Conservation (phyloP, 1,140 invertebrate genomes). For the Heterodera schachtii region DNA sequence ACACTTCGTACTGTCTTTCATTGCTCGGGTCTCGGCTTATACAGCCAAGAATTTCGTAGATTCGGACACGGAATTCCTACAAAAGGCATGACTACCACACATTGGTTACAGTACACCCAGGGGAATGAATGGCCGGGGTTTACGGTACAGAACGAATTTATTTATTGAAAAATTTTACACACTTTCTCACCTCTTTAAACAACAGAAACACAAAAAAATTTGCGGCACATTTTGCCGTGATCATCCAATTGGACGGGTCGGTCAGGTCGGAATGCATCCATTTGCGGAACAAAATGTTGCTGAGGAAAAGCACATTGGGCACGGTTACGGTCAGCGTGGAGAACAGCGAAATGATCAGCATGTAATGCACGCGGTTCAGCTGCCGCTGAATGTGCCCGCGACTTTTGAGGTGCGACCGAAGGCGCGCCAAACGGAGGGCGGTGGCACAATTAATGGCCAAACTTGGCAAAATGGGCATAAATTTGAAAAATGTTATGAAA, state of each 20-base stretch:
- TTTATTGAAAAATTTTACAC: neutral
- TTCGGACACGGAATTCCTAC: neutral
- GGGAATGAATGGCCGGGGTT: no score
- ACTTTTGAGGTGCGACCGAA: conserved; percentile 35
- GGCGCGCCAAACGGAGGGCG: conserved; percentile 18
- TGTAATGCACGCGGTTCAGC: conserved; percentile 37
- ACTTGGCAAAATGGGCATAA: neutral
- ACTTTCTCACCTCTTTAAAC: conserved; percentile 17
- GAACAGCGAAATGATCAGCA: conserved; percentile 42
- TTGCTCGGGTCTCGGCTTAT: neutral
- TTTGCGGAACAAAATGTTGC: conserved; percentile 3
- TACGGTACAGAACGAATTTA: no score
- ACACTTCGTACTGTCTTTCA: neutral
- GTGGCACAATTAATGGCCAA: conserved; percentile 34
- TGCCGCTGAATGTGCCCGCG: conserved; percentile 36
- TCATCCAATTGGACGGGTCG: conserved; percentile 35
- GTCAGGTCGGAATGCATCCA: conserved; percentile 29
- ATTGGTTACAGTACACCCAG: no score
- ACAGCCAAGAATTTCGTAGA: neutral
- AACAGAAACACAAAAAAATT: conserved; percentile 42
- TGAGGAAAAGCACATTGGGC: conserved; percentile 35
- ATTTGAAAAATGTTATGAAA: no score
- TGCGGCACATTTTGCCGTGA: conserved; percentile 45
- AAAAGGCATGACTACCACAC: neutral
- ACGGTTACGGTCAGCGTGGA: conserved; percentile 37